phyloP scores from a whole-genome alignment of 2,888 invertebrate genomes.

The Herminia tarsipennalis region DNA sequence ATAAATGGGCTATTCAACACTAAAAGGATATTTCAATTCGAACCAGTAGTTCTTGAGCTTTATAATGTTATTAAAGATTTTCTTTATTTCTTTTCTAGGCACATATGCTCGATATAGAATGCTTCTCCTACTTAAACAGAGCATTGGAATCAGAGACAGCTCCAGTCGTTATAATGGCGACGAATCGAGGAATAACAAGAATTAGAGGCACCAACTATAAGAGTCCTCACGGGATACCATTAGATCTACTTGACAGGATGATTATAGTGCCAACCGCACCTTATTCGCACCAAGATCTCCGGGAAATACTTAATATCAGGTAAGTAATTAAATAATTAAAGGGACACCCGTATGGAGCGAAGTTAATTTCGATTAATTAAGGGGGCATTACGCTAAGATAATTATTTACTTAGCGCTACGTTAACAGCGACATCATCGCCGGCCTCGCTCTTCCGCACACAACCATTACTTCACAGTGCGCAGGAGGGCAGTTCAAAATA shows the following conservation, averaged over 20 bases:
- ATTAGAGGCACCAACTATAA: conserved; percentile 97
- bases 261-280: conserved; percentile 97
- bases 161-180: conserved; percentile 99
- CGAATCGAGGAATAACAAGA: conserved; percentile 97
- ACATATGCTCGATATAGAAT: conserved; percentile 99
- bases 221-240: conserved; percentile 98
- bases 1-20: too few relatives aligned
- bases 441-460: too few relatives aligned
- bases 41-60: too few relatives aligned
- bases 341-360: too few relatives aligned
- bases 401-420: too few relatives aligned
- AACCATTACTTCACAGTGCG: too few relatives aligned
- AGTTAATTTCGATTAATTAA: too few relatives aligned
- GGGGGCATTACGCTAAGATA: too few relatives aligned
- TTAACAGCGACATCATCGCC: too few relatives aligned
- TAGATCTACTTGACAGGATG: conserved; percentile 97
- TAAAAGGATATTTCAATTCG: too few relatives aligned
- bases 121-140: conserved; percentile 98
- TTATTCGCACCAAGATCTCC: conserved; percentile 94
- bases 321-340: too few relatives aligned
- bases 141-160: conserved; percentile 99
- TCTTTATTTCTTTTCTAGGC: conserved; percentile 82
- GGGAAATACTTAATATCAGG: conserved; percentile 96
- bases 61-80: background rate
- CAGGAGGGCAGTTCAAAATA: too few relatives aligned